These are phyloP conservation scores for Globicephala melas DNA, from an alignment of 2,113 vertebrate species.

Conservation along the genomic window DNA sequence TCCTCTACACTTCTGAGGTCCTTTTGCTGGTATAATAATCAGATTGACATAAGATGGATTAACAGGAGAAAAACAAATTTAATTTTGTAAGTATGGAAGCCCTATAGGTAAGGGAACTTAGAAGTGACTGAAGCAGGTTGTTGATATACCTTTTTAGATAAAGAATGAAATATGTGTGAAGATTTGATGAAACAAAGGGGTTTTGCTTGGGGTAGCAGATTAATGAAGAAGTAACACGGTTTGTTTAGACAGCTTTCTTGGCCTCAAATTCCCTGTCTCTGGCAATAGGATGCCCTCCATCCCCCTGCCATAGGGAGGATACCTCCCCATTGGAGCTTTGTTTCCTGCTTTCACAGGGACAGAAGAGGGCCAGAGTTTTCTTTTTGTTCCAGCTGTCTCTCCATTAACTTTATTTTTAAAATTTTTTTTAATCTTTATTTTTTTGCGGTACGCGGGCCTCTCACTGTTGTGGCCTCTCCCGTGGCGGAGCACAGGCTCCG, in stretches of 20 bases:
- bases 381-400: not conserved
- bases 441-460: too few relatives aligned
- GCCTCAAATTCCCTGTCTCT: not conserved
- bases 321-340: not conserved
- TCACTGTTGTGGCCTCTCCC: too few relatives aligned
- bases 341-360: not conserved
- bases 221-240: not conserved
- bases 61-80: not conserved
- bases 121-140: not conserved
- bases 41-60: not conserved
- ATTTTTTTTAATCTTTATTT: accelerated
- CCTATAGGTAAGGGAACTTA: not conserved
- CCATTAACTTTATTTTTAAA: not conserved
- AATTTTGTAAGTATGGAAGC: not conserved
- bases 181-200: not conserved
- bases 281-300: not conserved
- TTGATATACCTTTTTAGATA: not conserved
- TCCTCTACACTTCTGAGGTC: not conserved
- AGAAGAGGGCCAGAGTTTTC: not conserved
- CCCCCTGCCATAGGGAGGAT: too few relatives aligned
- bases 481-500: too few relatives aligned
- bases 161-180: not conserved
- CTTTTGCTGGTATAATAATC: not conserved
- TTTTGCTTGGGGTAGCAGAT: not conserved
- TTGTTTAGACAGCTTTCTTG: not conserved